phyloP scores from a whole-genome alignment of 2,797 vertebrate genomes.

The Simalia tracyae region DNA sequence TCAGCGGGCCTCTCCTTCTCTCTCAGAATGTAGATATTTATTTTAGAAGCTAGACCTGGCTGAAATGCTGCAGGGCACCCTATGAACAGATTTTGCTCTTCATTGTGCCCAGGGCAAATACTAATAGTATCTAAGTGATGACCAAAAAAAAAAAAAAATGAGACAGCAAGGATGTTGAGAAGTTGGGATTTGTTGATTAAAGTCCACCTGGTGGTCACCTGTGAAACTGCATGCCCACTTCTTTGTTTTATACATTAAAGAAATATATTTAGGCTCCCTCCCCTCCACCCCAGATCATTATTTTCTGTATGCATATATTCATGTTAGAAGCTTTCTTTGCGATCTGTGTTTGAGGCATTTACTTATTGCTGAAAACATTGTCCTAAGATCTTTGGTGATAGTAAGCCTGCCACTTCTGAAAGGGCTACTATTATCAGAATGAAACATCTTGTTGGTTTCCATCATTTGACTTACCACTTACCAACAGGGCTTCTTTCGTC shows the following conservation, averaged over 20 bases:
- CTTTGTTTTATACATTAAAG: not conserved
- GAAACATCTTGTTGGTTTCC: not conserved
- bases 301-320: not conserved
- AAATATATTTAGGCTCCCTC: not conserved
- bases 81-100: not conserved
- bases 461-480: not conserved
- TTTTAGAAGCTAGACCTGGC: conserved; percentile 25
- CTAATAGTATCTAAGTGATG: conserved; percentile 19
- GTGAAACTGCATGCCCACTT: not conserved
- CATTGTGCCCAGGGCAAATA: conserved; percentile 14
- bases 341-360: not conserved
- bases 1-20: not conserved
- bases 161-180: not conserved
- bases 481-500: conserved; percentile 93
- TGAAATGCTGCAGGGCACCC: conserved; percentile 14
- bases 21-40: not conserved
- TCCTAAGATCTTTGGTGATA: not conserved
- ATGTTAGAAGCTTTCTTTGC: not conserved
- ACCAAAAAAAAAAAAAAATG: not conserved
- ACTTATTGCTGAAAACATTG: not conserved
- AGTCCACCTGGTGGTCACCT: not conserved
- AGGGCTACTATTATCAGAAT: not conserved
- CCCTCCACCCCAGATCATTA: not conserved
- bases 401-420: not conserved
- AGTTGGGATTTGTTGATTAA: not conserved